These are phyloP conservation scores for Pelodiscus sinensis DNA, from an alignment of 2,113 vertebrate species.

Conservation along the genomic window DNA sequence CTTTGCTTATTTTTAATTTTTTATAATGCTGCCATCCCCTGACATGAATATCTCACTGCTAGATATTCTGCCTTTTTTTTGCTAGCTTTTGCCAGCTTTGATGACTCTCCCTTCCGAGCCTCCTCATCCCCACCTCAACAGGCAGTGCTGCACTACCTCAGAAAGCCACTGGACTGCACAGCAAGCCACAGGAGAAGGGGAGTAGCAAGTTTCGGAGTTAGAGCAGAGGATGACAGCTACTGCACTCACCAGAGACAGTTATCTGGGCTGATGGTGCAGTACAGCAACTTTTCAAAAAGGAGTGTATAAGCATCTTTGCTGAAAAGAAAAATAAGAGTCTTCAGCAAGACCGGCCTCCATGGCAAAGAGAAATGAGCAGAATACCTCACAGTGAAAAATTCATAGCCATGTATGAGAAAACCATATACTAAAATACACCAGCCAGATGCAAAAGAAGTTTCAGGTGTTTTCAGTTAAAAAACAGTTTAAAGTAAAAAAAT, in stretches of 20 bases:
- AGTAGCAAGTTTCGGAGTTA: neutral
- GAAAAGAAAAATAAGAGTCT: neutral
- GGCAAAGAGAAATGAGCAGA: neutral
- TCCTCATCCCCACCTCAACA: neutral
- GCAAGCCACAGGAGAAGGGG: neutral
- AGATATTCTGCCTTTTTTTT: neutral
- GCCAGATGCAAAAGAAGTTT: neutral
- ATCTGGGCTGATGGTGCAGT: neutral
- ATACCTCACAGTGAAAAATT: neutral
- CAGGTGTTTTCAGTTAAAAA: neutral
- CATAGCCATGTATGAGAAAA: neutral
- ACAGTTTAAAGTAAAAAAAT: neutral
- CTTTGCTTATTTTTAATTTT: neutral
- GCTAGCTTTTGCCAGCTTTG: neutral
- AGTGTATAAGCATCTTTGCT: neutral
- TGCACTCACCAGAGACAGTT: neutral
- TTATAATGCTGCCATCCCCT: neutral
- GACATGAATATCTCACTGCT: neutral
- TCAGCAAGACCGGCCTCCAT: neutral
- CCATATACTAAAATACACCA: neutral
- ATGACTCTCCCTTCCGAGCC: neutral
- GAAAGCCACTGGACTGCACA: neutral
- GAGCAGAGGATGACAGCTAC: neutral
- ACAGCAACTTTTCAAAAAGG: neutral
- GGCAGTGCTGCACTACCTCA: neutral